Evolutionary conservation across 2,113 vertebrate genomes (phyloP), one percentile per base, ranked within the genome.

Genomic region (Trematomus loennbergii): DNA sequence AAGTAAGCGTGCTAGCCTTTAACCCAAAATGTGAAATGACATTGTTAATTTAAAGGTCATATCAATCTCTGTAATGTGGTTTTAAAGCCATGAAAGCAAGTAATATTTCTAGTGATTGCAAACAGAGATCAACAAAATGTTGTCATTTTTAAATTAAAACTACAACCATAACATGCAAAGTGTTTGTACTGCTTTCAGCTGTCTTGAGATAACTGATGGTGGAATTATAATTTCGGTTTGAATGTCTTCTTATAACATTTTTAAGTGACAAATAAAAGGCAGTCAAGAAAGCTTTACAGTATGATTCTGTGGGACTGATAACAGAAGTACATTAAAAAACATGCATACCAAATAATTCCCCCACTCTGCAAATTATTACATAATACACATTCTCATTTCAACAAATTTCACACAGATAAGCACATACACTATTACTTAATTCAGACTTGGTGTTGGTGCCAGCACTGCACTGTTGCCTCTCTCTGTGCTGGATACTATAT

Each of bases 261-360:
- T 16, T 84, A 49, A 70, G 20, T 22, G 75, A 52, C 15, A 9
- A 67, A 64, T 69, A 43, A 64, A 76, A 22, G 29, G 48, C 1
- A 9, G 25, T 36, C 62, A 20, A 13, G n/a, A 46, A 60, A 45
- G 52, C n/a, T 46, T 76, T 60, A 61, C 58, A 52, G 54, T 70
- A 25, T 17, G 11, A 60, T 22, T 81, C 63, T 61, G 16, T 50
- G n/a, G 46, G 49, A 74, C 40, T 18, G 49, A 73, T 54, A 68
- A 29, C 12, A 73, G 52, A 79, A 15, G 20, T 55, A 40, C 36
- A 40, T 40, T 40, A 40, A 40, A 40, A 62, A 61, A 77, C 77
- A 85, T 65, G 74, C 66, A 83, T 63, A 79, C 69, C 48, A 61
- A 46, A 49, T 3, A 72, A 59, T n/a, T 63, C 79, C 72, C 33